phyloP scores from a whole-genome alignment of 2,888 invertebrate genomes.

The Thereva nobilitata region DNA sequence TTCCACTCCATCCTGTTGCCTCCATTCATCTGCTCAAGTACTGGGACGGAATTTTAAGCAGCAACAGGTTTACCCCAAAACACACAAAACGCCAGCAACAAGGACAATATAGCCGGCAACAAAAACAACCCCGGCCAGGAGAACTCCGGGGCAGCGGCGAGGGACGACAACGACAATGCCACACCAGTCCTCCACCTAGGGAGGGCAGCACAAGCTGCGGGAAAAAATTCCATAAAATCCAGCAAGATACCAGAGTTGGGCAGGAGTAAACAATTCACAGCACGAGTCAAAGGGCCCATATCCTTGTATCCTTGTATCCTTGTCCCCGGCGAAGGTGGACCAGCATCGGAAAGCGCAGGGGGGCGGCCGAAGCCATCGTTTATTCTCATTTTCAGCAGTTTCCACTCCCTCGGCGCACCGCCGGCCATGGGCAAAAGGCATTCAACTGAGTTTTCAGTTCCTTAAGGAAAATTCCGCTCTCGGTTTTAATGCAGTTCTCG shows the following conservation, averaged over 20 bases:
- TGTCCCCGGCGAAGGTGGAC: constrained; percentile 4
- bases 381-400: constrained; percentile 21
- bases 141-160: constrained; percentile 15
- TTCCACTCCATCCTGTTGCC: constrained; percentile 13
- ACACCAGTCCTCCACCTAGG: constrained; percentile 22
- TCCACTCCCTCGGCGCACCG: neutral
- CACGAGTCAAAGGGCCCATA: constrained; percentile 28
- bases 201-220: constrained; percentile 1
- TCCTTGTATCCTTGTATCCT: constrained; percentile 17
- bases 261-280: constrained; percentile 32
- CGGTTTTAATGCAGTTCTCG: constrained; percentile 7
- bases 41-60: constrained; percentile 41
- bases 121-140: constrained; percentile 1
- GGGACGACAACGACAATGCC: constrained; percentile 19
- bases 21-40: constrained; percentile 38
- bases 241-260: constrained; percentile 5
- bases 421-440: neutral
- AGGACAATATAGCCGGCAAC: constrained; percentile 26
- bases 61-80: constrained; percentile 42
- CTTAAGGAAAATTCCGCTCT: neutral
- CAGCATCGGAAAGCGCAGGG: constrained; percentile 14
- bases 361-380: neutral
- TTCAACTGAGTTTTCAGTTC: neutral
- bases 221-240: constrained; percentile 32
- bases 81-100: constrained; percentile 36